Percentiles rank a stretch among this genome's conserved stretches.
Conservation (phyloP, 2,113 vertebrate species). For the Piaya cayana region DNA sequence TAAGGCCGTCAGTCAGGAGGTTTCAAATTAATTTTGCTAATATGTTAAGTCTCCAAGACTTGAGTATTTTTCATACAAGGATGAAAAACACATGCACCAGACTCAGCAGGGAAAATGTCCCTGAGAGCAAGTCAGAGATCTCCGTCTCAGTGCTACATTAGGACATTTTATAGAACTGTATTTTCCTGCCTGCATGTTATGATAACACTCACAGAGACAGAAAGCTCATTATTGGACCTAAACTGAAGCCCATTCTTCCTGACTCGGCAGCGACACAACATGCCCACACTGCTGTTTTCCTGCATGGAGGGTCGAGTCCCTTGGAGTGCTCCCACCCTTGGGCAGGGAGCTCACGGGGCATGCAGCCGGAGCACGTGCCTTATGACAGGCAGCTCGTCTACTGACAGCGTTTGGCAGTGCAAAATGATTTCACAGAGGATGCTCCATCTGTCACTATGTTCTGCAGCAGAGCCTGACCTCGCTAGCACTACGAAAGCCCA, state of each 20-base stretch:
- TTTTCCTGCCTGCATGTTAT: neutral
- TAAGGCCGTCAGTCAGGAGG: neutral
- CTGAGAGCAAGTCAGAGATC: neutral
- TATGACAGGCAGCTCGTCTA: neutral
- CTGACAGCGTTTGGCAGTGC: neutral
- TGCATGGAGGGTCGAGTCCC: fast-evolving
- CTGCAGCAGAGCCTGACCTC: slow-evolving; percentile 50
- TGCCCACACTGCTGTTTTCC: fast-evolving
- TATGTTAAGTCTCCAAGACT: neutral
- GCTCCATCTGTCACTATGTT: slow-evolving; percentile 60
- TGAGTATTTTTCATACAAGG: neutral
- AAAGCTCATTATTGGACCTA: neutral
- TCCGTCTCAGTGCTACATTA: neutral
- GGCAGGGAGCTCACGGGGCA: neutral
- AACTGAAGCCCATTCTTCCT: neutral
- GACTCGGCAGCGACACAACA: fast-evolving
- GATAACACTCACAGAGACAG: neutral
- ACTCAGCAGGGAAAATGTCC: neutral
- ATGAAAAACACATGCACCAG: neutral
- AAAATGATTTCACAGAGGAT: neutral
- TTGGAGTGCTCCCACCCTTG: neutral
- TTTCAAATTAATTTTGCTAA: neutral
- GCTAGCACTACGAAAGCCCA: slow-evolving; percentile 19
- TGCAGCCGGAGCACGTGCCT: neutral
- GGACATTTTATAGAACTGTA: neutral